Conservation (phyloP, 2,888 invertebrate species). For the Cantharis rufa region DNA sequence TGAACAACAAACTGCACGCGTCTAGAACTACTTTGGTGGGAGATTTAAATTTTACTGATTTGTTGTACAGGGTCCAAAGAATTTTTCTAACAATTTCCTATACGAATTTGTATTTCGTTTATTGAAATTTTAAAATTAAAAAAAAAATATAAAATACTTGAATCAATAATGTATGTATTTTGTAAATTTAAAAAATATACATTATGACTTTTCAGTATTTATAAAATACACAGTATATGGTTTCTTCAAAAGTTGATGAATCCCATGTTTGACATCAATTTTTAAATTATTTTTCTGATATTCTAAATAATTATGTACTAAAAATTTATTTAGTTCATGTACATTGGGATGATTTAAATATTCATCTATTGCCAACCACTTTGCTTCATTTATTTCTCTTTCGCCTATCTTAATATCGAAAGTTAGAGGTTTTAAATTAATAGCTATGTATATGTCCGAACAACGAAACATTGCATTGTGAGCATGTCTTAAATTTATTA, state of each 20-base stretch:
- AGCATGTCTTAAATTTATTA: conserved; percentile 78
- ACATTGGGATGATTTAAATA: conserved; percentile 73
- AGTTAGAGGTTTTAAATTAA: conserved; percentile 69
- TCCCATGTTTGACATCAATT: conserved; percentile 61
- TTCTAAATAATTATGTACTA: conserved; percentile 69
- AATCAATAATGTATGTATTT: neutral
- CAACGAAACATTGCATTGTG: conserved; percentile 78
- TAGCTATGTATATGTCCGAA: conserved; percentile 85
- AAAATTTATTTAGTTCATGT: conserved; percentile 70
- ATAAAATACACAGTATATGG: conserved; percentile 53
- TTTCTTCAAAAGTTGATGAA: conserved; percentile 57
- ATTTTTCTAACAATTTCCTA: neutral
- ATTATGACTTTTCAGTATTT: neutral
- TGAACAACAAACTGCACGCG: neutral
- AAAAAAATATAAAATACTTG: neutral
- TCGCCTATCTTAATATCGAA: conserved; percentile 69
- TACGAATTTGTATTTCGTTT: too few relatives aligned
- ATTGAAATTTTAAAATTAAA: too few relatives aligned
- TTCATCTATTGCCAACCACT: conserved; percentile 83
- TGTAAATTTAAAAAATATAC: neutral
- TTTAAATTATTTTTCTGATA: conserved; percentile 65
- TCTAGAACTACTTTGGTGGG: neutral
- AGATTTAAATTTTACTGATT: neutral
- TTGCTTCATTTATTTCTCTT: conserved; percentile 75
- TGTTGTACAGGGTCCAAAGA: neutral